Base-by-base conservation (phyloP, 64 coral and sea anemone species). In the Orbicella faveolata region DNA sequence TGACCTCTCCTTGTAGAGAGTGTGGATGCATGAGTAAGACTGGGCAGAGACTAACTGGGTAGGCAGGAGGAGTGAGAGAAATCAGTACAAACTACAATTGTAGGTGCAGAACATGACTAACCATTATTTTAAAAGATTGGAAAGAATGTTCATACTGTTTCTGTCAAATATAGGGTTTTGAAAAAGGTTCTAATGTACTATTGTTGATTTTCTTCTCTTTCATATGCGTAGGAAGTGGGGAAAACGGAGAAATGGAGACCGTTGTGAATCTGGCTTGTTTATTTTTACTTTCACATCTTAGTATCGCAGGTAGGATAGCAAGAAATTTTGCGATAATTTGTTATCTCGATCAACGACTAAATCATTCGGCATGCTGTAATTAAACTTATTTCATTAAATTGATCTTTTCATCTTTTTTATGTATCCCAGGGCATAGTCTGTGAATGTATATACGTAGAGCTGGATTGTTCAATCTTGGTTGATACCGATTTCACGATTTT, bases 291-390 rank as follows among this genome's bases (percentile, higher is more conserved):
- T 82, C 79, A 21, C 55, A 64, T 20, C 19, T 63, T 37, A 66
- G 79, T 82, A 62, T 82, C 25, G 36, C 55, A 82, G 79, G 79
- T 82, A 64, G 15, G 79, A 8, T 82, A 36, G 26, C 17, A 25
- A 61, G 9, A 3, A 11, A 33, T 33, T 26, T 25, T 23, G 23
- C 33, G 8, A 20, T 36, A 5, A 20, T 12, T 21, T 78, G 16
- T 52, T n/a, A 11, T 23, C 67, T 25, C 23, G 67, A 70, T 5
- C 14, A n/a, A 70, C 6, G n/a, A n/a, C 9, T 2, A 2, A n/a
- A 26, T 4, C 23, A 23, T n/a, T 25, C 20, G 20, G 64, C 17
- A 19, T 1, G 64, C 64, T 67, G 5, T 18, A 18, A 19, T 17
- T 67, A 2, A 9, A 17, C 64, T 65, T 5, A 67, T 67, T 67